Evolutionary conservation across 2,797 vertebrate genomes (phyloP).

Genomic region (Myripristis jacobus): DNA sequence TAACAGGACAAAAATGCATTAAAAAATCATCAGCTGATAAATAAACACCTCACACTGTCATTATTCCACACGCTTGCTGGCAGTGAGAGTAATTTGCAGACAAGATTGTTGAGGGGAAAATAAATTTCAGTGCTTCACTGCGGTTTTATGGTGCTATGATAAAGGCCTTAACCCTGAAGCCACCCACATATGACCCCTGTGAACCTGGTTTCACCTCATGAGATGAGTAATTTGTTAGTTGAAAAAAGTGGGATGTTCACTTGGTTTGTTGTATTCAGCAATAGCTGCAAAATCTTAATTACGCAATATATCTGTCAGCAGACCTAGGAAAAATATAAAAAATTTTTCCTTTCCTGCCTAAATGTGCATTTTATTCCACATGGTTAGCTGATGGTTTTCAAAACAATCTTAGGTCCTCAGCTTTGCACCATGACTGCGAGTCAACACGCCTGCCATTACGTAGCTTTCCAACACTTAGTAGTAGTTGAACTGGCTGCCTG

Average conservation of each 20-base stretch:
- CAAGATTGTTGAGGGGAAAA: neutral
- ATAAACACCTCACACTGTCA: constrained; percentile 57
- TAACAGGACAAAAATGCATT: constrained; percentile 83
- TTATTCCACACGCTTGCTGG: constrained; percentile 34
- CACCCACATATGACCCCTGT: too few relatives aligned
- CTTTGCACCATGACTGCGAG: neutral
- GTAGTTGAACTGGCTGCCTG: neutral
- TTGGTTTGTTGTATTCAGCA: neutral
- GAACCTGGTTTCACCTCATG: too few relatives aligned
- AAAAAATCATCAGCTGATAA: constrained; percentile 80
- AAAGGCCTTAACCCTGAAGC: neutral
- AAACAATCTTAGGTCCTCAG: neutral
- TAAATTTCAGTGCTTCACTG: neutral
- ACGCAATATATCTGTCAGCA: neutral
- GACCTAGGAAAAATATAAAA: too few relatives aligned
- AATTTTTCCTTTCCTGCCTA: neutral
- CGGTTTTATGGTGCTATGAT: too few relatives aligned
- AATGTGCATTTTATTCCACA: too few relatives aligned
- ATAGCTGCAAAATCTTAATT: neutral
- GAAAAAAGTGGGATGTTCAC: neutral
- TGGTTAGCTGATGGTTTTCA: neutral
- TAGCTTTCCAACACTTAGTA: neutral
- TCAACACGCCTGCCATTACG: neutral
- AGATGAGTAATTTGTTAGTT: neutral
- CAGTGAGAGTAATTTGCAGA: constrained; percentile 15